Percentiles rank a stretch among this genome's conserved stretches.
Evolutionary conservation across 2,888 invertebrate species (phyloP).

Genomic region (Leptinotarsa haldemani): DNA sequence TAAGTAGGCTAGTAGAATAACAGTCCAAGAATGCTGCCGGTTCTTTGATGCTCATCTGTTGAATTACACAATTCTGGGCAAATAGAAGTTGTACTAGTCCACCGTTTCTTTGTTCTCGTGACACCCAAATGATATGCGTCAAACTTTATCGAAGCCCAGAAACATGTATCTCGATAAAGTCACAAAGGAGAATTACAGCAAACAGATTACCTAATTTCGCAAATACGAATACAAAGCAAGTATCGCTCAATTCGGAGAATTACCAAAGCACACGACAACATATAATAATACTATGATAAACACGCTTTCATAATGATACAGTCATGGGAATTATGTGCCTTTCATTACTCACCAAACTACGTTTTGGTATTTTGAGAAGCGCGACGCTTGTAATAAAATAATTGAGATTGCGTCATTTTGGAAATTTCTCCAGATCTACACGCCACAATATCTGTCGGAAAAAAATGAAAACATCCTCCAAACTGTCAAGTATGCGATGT

Average conservation of each 20-base stretch:
- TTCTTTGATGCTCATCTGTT: slow-evolving; percentile 41
- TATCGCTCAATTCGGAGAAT: slow-evolving; percentile 17
- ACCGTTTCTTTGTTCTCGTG: slow-evolving; percentile 29
- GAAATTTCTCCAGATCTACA: background rate
- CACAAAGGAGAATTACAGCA: slow-evolving; percentile 23
- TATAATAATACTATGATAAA: slow-evolving; percentile 24
- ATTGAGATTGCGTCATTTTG: slow-evolving; percentile 50
- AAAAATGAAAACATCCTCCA: background rate
- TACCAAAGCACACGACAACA: slow-evolving; percentile 8
- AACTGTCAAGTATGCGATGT: background rate
- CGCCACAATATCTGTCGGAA: background rate
- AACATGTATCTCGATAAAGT: slow-evolving; percentile 40
- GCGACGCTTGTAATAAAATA: slow-evolving; percentile 49
- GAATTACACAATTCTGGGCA: slow-evolving; percentile 45
- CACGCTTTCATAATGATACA: slow-evolving; percentile 29
- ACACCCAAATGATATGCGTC: slow-evolving; percentile 20
- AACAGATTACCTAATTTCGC: slow-evolving; percentile 19
- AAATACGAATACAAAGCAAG: slow-evolving; percentile 18
- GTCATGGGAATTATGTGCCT: slow-evolving; percentile 16
- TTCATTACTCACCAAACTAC: slow-evolving; percentile 30
- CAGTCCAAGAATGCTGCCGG: slow-evolving; percentile 52
- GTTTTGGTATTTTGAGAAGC: slow-evolving; percentile 44
- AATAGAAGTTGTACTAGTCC: slow-evolving; percentile 25
- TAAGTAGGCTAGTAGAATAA: slow-evolving; percentile 64
- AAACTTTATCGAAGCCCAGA: slow-evolving; percentile 41